Base-by-base conservation (phyloP, 1,140 invertebrate species). In the Dysdera silvatica region DNA sequence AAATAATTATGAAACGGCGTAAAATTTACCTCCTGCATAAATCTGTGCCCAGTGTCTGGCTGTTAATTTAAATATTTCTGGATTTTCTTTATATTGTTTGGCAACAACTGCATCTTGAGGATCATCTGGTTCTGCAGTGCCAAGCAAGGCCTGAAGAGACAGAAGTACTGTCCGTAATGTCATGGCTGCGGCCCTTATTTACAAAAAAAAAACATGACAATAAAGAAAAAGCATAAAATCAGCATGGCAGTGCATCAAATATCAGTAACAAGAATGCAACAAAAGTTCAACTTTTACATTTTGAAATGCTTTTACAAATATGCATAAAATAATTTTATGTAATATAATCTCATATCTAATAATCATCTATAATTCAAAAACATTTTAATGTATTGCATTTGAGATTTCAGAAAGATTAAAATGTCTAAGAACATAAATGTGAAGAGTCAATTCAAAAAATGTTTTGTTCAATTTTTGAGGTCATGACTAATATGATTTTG, bases 31-130 rank as follows among this genome's bases (percentile, higher is more conserved):
- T 70, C 87, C 87, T 29, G 95, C 97, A 81, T 97, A 99, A 18
- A 87, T 82, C 73, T 87, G 86, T 62, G 95, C 91, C 97, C 97
- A 98, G 79, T 95, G 91, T 72, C 82, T 83, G 37, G 95, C 95
- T 52, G 95, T 98, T 72, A 85, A 80, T 64, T 82, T 79, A 77
- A 95, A 98, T 74, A 95, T 84, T 67, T 86, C 83, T 51, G 82
- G 81, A 73, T 91, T 85, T 70, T 93, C 89, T 81, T 93, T 94
- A 75, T 87, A 98, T 76, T 98, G 95, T 75, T 86, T 88, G 37
- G 95, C 95, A 16, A 98, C 95, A n/a, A 98, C 93, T 26, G 91
- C 91, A 78, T 95, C 91, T 76, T 95, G 92, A 18, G 93, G 93
- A 81, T 96, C 93, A 80, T 95, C 91, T 10, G 95, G 94, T 76